phyloP scores from a whole-genome alignment of 2,888 invertebrate genomes.

The Eristalinus aeneus region DNA sequence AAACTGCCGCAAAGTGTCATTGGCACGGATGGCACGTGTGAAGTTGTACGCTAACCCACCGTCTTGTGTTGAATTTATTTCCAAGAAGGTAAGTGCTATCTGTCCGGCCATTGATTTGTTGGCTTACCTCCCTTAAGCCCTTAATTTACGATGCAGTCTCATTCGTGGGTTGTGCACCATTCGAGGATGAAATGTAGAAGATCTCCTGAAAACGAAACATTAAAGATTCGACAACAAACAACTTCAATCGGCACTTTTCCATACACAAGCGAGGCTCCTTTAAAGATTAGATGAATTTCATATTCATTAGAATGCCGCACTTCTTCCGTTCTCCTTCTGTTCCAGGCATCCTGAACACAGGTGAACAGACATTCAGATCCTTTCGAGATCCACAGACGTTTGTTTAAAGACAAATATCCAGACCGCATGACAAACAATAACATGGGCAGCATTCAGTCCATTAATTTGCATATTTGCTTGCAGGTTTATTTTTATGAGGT shows the following conservation, averaged over 20 bases:
- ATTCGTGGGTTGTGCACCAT: neutral
- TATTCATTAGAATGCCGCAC: neutral
- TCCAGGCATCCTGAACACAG: neutral
- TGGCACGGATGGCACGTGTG: conserved; percentile 5
- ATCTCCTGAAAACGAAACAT: neutral
- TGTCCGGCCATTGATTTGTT: conserved; percentile 33
- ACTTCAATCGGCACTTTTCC: too few species aligned
- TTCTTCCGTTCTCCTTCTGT: neutral
- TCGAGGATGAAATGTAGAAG: neutral
- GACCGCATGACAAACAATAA: neutral
- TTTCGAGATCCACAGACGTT: neutral
- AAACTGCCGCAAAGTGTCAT: conserved; percentile 34
- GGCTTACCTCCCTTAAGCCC: neutral
- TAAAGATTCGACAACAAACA: neutral
- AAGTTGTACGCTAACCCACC: neutral
- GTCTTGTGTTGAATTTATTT: conserved; percentile 13
- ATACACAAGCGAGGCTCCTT: too few species aligned
- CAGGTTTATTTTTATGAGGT: neutral
- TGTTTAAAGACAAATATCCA: neutral
- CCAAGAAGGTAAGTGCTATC: conserved; percentile 4
- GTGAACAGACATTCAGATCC: neutral
- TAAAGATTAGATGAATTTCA: too few species aligned
- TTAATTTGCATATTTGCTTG: neutral
- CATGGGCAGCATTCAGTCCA: neutral
- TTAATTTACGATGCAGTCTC: conserved; percentile 5